Evolutionary conservation across 92 coral and sea anemone genomes (phyloP).

Genomic region (Phenganax subtilis): DNA sequence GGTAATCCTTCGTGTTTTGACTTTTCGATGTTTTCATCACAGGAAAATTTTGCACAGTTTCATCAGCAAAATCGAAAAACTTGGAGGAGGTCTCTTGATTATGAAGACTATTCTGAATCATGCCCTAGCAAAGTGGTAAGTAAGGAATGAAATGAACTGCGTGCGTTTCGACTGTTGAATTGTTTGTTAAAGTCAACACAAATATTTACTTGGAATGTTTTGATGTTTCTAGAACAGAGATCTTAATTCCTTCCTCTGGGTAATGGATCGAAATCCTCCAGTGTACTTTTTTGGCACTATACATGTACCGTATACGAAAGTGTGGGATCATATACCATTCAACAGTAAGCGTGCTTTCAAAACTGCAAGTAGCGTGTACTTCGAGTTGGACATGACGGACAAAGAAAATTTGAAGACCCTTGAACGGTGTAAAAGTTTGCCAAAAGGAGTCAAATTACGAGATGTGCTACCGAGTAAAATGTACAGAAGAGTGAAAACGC

Average conservation of each 20-base stretch:
- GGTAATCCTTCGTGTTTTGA: background rate
- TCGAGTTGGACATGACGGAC: constrained; percentile 79
- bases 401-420: constrained; percentile 59
- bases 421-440: constrained; percentile 74
- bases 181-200: background rate
- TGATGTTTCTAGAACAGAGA: constrained; percentile 49
- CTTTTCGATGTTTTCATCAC: background rate
- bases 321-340: constrained; percentile 87
- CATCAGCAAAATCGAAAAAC: constrained; percentile 21
- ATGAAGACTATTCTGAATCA: constrained; percentile 20
- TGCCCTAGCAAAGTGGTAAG: constrained; percentile 42
- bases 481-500: constrained; percentile 64
- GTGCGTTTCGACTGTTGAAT: background rate
- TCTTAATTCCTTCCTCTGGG: constrained; percentile 83
- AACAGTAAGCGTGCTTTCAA: constrained; percentile 85
- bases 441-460: constrained; percentile 59
- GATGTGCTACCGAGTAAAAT: constrained; percentile 60
- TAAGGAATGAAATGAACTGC: background rate
- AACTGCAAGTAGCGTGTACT: constrained; percentile 73
- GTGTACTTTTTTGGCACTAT: constrained; percentile 90
- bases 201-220: background rate
- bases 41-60: constrained; percentile 35
- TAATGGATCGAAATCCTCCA: constrained; percentile 70
- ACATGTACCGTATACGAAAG: constrained; percentile 88
- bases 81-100: background rate